phyloP scores from a whole-genome alignment of 2,113 vertebrate species.

The Amblyopsis rosae region DNA sequence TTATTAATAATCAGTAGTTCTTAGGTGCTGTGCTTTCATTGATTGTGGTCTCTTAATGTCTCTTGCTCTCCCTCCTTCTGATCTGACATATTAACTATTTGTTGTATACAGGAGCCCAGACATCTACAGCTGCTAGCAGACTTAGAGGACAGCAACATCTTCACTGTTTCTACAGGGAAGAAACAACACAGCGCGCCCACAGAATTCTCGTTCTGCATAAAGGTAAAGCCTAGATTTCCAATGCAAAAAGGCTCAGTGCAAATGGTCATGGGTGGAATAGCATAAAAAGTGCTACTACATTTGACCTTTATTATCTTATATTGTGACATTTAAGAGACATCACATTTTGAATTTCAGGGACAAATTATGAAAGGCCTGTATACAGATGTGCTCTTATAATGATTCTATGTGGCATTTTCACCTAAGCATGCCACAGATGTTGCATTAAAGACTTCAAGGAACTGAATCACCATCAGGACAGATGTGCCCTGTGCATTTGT shows the following conservation, averaged over 20 bases:
- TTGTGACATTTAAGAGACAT: no score
- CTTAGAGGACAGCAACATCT: slow-evolving; percentile 92
- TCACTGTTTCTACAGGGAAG: slow-evolving; percentile 84
- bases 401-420: no score
- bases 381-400: no score
- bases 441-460: no score
- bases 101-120: slow-evolving; percentile 86
- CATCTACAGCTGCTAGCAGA: slow-evolving; percentile 94
- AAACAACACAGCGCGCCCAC: slow-evolving; percentile 91
- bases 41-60: slow-evolving; percentile 5
- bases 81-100: slow-evolving; percentile 52
- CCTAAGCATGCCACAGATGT: no score
- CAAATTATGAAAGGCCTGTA: no score
- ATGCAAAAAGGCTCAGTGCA: not conserved
- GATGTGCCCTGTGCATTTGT: no score
- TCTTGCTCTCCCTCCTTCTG: slow-evolving; percentile 28
- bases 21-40: slow-evolving; percentile 9
- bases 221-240: slow-evolving; percentile 74
- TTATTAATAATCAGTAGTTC: not conserved
- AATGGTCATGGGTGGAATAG: not conserved
- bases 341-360: no score
- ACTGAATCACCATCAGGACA: no score
- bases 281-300: no score
- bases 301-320: no score
- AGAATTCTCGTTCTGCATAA: slow-evolving; percentile 93